Conservation (phyloP, 2,888 invertebrate genomes). For the Cacoxenus indagator region DNA sequence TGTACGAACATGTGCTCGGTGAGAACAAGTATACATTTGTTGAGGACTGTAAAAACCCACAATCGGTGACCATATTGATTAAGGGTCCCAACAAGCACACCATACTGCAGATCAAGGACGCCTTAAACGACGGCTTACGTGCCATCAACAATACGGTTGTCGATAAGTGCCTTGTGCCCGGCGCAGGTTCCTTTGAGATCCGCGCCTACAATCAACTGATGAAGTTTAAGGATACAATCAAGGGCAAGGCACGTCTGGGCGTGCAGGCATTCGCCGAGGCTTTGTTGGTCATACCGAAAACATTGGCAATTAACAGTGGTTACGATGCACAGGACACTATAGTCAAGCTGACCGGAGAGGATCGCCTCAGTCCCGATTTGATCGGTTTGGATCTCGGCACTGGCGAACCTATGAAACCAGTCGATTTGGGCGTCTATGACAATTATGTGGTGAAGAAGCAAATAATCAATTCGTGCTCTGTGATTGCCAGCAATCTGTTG, state of each 20-base stretch:
- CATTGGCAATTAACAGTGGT: constrained; percentile 92
- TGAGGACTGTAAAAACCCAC: constrained; percentile 95
- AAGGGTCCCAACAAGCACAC: constrained; percentile 98
- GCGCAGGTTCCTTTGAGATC: constrained; percentile 97
- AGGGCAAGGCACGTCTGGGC: constrained; percentile 90
- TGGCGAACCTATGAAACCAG: constrained; percentile 90
- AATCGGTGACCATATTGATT: constrained; percentile 95
- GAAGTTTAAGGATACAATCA: constrained; percentile 86
- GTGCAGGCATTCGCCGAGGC: constrained; percentile 97
- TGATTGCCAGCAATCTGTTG: constrained; percentile 96
- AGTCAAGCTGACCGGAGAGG: constrained; percentile 94
- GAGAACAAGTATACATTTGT: constrained; percentile 99
- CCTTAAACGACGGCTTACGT: constrained; percentile 94
- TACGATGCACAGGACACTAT: constrained; percentile 96
- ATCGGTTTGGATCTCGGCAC: constrained; percentile 93
- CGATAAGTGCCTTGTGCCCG: constrained; percentile 91
- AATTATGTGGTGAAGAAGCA: constrained; percentile 98
- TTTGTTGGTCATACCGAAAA: constrained; percentile 93
- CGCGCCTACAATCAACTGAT: constrained; percentile 84
- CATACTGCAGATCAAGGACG: constrained; percentile 95
- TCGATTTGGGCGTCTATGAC: constrained; percentile 91
- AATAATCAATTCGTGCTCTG: constrained; percentile 95
- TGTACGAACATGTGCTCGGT: constrained; percentile 97
- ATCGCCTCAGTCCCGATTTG: constrained; percentile 79
- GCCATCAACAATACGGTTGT: constrained; percentile 98